Base-by-base conservation (phyloP, 1,140 invertebrate genomes). In the Pemphigus obesinymphae region DNA sequence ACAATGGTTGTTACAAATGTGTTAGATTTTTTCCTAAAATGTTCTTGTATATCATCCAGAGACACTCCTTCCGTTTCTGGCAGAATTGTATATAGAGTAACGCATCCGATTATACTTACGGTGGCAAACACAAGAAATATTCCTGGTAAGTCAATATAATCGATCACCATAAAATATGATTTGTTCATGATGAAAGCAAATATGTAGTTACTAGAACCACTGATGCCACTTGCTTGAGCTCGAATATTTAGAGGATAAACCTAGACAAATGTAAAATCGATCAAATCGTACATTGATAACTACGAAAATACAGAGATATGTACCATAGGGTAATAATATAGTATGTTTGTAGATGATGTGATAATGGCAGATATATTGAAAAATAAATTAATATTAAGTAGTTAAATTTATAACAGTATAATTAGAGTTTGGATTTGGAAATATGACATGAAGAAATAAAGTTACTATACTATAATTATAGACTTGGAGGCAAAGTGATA, bases 41-140 rank as follows among this genome's bases (percentile, higher is more conserved):
- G 83, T 43, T 78, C 63, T 76, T 83, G 82, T 48, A 93, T 91
- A 87, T 97, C 93, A 83, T 91, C 89, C 5, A 96, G 86, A 0
- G 91, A 91, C 85, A 92, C 92, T 0, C 93, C 93, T 87, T 96
- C 95, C 0, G 95, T 97, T 88, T 97, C 94, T 2, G 94, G 94
- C 61, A 92, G 86, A 82, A 89, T 88, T 70, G 90, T 88, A 53
- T 89, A 88, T 55, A 90, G 89, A 37, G 89, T 88, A 13, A 89
- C 82, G 7, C 87, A 86, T 43, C 90, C 88, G 1, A 89, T 82
- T 15, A 89, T 84, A 76, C 89, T 89, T 84, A 89, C 89, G 13
- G 88, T 85, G 0, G 89, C 91, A 85, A 94, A 90, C 61, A 93
- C 89, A 37, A 91, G 89, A 84, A 93, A 93, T 0, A 91, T 92